Percentiles rank a stretch among this genome's conserved stretches.
Conservation (phyloP, 1,140 invertebrate genomes). For the Meloidogyne hapla region DNA sequence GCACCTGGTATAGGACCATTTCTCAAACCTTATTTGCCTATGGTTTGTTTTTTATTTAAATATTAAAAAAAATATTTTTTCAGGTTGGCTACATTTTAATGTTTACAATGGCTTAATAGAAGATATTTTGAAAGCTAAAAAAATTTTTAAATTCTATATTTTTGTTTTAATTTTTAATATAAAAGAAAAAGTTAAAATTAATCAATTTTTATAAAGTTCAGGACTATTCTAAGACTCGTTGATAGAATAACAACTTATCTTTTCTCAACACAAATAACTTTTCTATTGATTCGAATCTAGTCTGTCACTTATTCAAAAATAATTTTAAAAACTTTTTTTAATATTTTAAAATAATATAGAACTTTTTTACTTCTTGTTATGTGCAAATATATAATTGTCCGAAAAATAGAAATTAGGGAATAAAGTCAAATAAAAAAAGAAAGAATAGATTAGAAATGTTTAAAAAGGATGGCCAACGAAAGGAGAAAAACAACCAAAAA, state of each 20-base stretch:
- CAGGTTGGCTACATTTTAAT: conserved; percentile 61
- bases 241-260: too few species aligned
- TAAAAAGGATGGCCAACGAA: neutral
- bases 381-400: neutral
- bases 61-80: neutral
- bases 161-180: too few species aligned
- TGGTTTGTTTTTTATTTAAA: conserved; percentile 26
- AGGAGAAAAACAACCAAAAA: too few species aligned
- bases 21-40: conserved; percentile 57
- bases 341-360: neutral
- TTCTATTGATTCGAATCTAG: too few species aligned
- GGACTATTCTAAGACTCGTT: too few species aligned
- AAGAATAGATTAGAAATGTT: conserved; percentile 1
- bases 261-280: too few species aligned
- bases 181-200: too few species aligned
- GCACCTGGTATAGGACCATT: conserved; percentile 54
- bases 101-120: conserved; percentile 46
- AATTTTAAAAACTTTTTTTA: too few species aligned
- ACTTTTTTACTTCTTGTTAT: neutral
- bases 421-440: neutral
- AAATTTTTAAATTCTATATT: too few species aligned
- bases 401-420: neutral
- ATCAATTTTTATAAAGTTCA: too few species aligned
- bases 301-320: too few species aligned
- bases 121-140: too few species aligned